These are phyloP conservation scores for Pogonocichla stellata DNA, from an alignment of 2,113 vertebrate species.

Conservation along the genomic window DNA sequence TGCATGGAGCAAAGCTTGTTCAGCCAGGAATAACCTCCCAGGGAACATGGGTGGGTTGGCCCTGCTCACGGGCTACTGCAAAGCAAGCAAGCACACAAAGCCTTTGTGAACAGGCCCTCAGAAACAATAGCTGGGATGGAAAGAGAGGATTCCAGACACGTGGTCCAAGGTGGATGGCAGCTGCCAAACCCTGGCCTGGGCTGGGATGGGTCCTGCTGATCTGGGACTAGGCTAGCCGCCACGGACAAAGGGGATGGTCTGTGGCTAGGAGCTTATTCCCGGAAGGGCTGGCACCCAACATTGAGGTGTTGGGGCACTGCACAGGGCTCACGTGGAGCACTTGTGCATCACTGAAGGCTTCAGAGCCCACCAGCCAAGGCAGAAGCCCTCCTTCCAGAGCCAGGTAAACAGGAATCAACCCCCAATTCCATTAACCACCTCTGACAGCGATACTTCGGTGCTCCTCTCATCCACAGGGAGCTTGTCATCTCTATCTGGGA, in stretches of 20 bases:
- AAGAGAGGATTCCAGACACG: neutral
- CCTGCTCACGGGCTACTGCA: rapidly evolving
- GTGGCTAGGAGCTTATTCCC: rapidly evolving
- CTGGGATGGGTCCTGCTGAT: rapidly evolving
- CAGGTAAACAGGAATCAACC: neutral
- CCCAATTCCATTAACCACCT: neutral
- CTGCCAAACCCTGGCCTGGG: neutral
- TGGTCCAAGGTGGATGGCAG: neutral
- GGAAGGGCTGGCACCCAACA: no score
- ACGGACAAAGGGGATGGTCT: neutral
- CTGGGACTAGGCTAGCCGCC: rapidly evolving
- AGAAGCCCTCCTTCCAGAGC: neutral
- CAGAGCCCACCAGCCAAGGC: rapidly evolving
- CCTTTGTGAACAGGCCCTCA: neutral
- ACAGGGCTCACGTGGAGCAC: rapidly evolving
- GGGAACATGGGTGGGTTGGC: neutral
- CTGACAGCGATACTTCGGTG: rapidly evolving
- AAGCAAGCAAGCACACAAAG: neutral
- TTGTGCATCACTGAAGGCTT: rapidly evolving
- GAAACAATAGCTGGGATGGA: neutral
- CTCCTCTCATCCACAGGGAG: neutral
- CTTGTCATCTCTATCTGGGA: neutral
- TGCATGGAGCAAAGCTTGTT: neutral
- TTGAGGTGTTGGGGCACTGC: rapidly evolving
- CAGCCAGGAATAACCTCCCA: neutral